Conservation (phyloP, 1,140 invertebrate genomes). For the Ceratina australensis region DNA sequence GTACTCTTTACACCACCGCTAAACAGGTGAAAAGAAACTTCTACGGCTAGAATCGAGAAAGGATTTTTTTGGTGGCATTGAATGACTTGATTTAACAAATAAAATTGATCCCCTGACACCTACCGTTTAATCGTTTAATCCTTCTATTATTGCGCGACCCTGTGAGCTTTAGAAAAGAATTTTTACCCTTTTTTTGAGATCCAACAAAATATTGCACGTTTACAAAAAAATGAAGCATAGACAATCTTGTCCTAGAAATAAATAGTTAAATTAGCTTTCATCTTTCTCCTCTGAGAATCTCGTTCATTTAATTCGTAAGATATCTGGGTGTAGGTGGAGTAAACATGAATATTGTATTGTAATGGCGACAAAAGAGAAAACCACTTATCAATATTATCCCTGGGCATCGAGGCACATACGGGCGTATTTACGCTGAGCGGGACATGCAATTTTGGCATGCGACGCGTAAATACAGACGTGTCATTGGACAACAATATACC, state of each 20-base stretch:
- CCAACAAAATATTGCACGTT: too few relatives aligned
- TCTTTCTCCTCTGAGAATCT: neutral
- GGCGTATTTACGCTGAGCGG: slow-evolving; percentile 70
- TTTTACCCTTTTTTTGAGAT: too few relatives aligned
- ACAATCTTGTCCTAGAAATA: too few relatives aligned
- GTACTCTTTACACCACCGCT: slow-evolving; percentile 40
- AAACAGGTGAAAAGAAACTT: slow-evolving; percentile 25
- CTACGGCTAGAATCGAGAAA: slow-evolving; percentile 1
- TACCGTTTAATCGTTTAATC: slow-evolving; percentile 1
- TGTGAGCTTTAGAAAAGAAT: too few relatives aligned
- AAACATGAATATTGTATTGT: too few relatives aligned
- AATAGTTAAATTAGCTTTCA: too few relatives aligned
- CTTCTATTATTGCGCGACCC: neutral
- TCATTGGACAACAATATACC: slow-evolving; percentile 76
- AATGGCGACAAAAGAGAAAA: neutral
- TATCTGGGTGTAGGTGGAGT: too few relatives aligned
- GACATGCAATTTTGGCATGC: slow-evolving; percentile 53
- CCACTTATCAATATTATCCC: slow-evolving; percentile 50
- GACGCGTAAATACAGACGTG: slow-evolving; percentile 60
- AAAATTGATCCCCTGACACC: slow-evolving; percentile 3
- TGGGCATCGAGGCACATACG: slow-evolving; percentile 60
- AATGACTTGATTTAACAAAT: neutral
- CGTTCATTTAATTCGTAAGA: neutral
- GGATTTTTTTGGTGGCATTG: slow-evolving; percentile 42
- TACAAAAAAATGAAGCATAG: too few relatives aligned